These are phyloP conservation scores for Fregetta grallaria DNA, from an alignment of 2,113 vertebrate species.

Conservation along the genomic window DNA sequence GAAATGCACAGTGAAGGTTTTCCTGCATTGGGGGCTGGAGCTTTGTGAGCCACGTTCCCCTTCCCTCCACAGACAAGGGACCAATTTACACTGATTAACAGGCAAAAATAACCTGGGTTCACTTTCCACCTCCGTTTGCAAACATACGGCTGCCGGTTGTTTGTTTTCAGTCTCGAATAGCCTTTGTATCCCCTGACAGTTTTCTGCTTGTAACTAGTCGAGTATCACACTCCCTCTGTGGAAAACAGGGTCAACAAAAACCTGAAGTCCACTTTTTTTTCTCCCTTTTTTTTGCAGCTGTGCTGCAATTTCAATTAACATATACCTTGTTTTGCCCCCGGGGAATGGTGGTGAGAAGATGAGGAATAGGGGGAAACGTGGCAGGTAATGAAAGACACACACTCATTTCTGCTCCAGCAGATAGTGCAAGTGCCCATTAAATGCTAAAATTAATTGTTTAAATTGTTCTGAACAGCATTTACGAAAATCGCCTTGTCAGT, in stretches of 20 bases:
- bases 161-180: not conserved
- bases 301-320: conserved; percentile 54
- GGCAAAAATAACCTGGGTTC: not conserved
- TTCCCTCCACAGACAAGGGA: not conserved
- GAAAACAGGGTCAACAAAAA: conserved; percentile 3
- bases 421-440: conserved; percentile 52
- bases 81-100: not conserved
- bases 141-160: not conserved
- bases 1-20: not conserved
- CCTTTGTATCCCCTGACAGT: not conserved
- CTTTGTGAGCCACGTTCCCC: not conserved
- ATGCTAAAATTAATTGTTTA: conserved; percentile 61
- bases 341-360: not conserved
- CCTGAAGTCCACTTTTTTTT: not conserved
- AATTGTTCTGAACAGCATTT: conserved; percentile 54
- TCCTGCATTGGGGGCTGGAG: not conserved
- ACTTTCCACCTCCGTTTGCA: not conserved
- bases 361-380: not conserved
- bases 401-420: conserved; percentile 52
- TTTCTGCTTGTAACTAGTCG: conserved; percentile 14
- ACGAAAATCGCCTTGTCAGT: not conserved
- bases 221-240: not conserved
- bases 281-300: not conserved
- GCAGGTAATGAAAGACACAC: conserved; percentile 53
- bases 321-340: not conserved